Conservation (phyloP, 1,140 invertebrate genomes). For the Littorina saxatilis region DNA sequence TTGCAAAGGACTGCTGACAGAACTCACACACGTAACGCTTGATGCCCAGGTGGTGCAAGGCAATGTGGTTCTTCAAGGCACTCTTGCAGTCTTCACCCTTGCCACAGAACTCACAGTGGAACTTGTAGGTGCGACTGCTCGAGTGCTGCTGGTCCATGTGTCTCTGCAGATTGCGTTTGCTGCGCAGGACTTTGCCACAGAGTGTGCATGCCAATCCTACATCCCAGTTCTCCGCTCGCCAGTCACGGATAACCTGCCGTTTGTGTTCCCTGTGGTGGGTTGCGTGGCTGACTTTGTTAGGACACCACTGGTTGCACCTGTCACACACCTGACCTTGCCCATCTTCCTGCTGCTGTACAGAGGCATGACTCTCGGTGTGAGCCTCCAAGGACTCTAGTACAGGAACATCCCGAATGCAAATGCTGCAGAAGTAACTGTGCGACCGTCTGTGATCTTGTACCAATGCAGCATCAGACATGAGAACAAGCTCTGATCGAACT, state of each 20-base stretch:
- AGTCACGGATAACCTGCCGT: neutral
- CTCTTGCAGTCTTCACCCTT: constrained; percentile 14
- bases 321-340: neutral
- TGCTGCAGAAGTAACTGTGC: neutral
- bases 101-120: constrained; percentile 24
- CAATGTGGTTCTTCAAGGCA: constrained; percentile 2
- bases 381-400: neutral
- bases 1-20: constrained; percentile 12
- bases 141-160: constrained; percentile 8
- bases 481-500: constrained; percentile 1
- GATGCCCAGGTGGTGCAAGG: neutral
- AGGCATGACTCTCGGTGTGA: neutral
- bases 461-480: neutral
- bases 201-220: neutral
- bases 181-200: constrained; percentile 16
- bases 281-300: neutral
- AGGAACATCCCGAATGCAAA: neutral
- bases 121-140: neutral
- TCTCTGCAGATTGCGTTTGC: neutral
- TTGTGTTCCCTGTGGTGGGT: constrained; percentile 17
- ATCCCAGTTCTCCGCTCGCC: neutral
- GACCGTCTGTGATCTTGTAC: neutral
- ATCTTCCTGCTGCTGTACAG: neutral
- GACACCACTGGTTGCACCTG: constrained; percentile 16
- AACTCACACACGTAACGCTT: constrained; percentile 7